Base-by-base conservation (phyloP, 53 echinoderm and acorn worm species). In the Patiria pectinifera region DNA sequence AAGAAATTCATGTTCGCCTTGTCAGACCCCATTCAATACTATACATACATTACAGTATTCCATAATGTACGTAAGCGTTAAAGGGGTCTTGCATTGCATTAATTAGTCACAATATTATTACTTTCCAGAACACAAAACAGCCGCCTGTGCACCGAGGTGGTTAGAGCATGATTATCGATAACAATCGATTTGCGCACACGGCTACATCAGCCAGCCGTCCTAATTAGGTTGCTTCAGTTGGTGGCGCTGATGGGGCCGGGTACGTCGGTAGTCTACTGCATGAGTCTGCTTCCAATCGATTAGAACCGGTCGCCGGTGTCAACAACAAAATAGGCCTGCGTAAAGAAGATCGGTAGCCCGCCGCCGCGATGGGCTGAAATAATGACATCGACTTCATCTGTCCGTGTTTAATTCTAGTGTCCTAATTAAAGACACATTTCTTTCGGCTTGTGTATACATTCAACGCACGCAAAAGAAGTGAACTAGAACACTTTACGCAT, bases 201-300 rank as follows among this genome's bases (percentile, higher is more conserved):
- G 75, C 76, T 86, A 86, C 86, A 74, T 86, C 49, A 86, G 86
- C 74, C 76, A 86, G 14, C 72, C 75, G 45, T 8, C 72, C 49
- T 86, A 86, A 86, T 86, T 86, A 86, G 75, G 75, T 72, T 48
- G 15, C 76, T 48, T 74, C 69, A 46, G 85, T 45, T 58, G 26
- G 26, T 66, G 66, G 45, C 53, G 53, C 53, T 53, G 53, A 53
- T 53, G 53, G 63, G 43, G 43, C 66, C 2, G 25, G 66, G 18
- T 46, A 45, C 15, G 66, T 25, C 43, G 63, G 63, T 85, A 66
- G 63, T 45, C 85, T 10, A 43, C 44, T 61, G 26, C 19, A 53
- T 8, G 53, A 53, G 53, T 53, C 53, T 8, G 26, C 13, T 35
- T 45, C 69, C 44, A 45, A 85, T 85, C 85, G 48, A 85, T 85